A percentile compares a stretch with the other conserved stretches of the same genome.
Evolutionary conservation across 2,113 vertebrate genomes (phyloP).

Genomic region (Formicarius rufipectus): DNA sequence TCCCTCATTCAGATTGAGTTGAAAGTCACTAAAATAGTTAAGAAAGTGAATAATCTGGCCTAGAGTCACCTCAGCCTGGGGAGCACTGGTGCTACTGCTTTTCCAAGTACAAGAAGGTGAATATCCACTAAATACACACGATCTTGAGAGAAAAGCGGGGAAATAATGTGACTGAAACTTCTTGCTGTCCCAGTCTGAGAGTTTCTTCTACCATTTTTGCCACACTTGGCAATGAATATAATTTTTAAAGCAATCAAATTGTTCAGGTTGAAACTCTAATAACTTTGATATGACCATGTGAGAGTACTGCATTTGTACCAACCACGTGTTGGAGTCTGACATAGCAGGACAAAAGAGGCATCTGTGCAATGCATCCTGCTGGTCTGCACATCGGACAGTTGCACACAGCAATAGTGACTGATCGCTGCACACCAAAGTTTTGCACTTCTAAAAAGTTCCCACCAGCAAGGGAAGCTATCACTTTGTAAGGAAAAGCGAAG

Average conservation of each 20-base stretch:
- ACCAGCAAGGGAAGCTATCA: background rate
- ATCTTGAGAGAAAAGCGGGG: background rate
- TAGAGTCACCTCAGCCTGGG: background rate
- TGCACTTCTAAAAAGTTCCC: background rate
- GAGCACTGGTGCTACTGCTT: background rate
- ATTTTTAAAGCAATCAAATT: background rate
- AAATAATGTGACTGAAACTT: background rate
- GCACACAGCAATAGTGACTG: background rate
- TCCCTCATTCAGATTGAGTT: background rate
- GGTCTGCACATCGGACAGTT: accelerated
- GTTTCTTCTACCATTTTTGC: background rate
- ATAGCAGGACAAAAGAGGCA: background rate
- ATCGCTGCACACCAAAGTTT: background rate
- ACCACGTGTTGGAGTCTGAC: accelerated
- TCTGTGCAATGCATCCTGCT: background rate
- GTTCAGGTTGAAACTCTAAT: background rate
- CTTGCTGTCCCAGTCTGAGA: background rate
- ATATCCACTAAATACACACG: accelerated
- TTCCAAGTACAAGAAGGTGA: background rate
- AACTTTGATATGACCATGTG: accelerated
- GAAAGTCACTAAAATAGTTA: background rate
- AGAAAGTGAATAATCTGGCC: background rate
- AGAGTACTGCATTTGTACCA: background rate
- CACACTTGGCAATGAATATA: background rate
- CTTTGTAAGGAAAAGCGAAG: background rate